phyloP scores from a whole-genome alignment of 1,140 invertebrate genomes.

The Cotesia typhae region DNA sequence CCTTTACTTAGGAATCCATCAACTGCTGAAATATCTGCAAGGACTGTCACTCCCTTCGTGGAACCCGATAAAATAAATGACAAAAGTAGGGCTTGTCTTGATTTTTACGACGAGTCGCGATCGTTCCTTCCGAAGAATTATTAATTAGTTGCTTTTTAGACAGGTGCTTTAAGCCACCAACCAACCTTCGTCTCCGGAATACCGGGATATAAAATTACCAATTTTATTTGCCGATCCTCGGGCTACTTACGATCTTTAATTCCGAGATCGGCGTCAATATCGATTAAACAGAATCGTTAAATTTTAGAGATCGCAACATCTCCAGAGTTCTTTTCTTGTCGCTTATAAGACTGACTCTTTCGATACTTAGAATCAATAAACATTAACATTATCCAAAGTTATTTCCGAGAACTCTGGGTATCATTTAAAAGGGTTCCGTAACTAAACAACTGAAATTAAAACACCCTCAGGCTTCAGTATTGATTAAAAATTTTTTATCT shows the following conservation, averaged over 20 bases:
- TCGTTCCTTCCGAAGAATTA: constrained; percentile 53
- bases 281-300: constrained; percentile 49
- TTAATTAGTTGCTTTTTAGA: constrained; percentile 53
- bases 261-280: constrained; percentile 60
- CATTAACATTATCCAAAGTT: constrained; percentile 19
- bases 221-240: constrained; percentile 49
- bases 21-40: constrained; percentile 23
- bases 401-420: not conserved
- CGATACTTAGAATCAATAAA: constrained; percentile 10
- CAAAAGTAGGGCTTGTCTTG: constrained; percentile 16
- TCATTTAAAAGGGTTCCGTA: constrained; percentile 4
- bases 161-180: constrained; percentile 18
- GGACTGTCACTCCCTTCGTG: not conserved
- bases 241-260: constrained; percentile 36
- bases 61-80: constrained; percentile 16
- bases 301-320: constrained; percentile 32
- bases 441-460: not conserved
- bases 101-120: constrained; percentile 50
- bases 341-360: not conserved
- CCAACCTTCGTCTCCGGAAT: too few relatives aligned
- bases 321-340: not conserved
- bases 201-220: constrained; percentile 60
- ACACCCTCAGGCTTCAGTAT: not conserved
- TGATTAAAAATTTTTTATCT: not conserved
- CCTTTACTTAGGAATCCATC: constrained; percentile 24